phyloP scores from a whole-genome alignment of 2,888 invertebrate genomes.

The Byasa hedistus region DNA sequence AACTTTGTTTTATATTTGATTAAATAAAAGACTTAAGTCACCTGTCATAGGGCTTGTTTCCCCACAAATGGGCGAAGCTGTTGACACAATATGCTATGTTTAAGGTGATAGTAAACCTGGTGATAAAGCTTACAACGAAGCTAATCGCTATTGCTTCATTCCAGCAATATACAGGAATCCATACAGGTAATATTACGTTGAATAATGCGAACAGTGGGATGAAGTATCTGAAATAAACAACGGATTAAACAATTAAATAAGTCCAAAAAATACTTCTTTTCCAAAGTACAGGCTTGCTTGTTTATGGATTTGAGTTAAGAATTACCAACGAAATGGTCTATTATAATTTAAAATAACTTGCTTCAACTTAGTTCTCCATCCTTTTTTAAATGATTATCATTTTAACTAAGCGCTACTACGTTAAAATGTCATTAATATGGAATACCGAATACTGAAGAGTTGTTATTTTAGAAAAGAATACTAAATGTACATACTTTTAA shows the following conservation, averaged over 20 bases:
- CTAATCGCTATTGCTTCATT: slow-evolving; percentile 87
- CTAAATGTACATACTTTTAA: neutral
- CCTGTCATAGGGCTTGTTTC: slow-evolving; percentile 95
- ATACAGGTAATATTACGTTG: slow-evolving; percentile 84
- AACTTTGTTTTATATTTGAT: neutral
- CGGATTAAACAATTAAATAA: neutral
- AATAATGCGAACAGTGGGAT: slow-evolving; percentile 86
- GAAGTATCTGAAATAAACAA: slow-evolving; percentile 78
- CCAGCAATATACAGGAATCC: slow-evolving; percentile 91
- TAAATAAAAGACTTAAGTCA: slow-evolving; percentile 51
- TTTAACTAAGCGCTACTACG: neutral
- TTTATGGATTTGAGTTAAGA: neutral
- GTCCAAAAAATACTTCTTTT: neutral
- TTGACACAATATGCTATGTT: slow-evolving; percentile 98
- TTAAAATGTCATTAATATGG: no score
- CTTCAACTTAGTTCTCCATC: neutral
- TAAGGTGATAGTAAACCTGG: slow-evolving; percentile 90
- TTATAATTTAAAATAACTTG: no score
- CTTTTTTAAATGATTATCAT: neutral
- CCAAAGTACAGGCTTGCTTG: neutral
- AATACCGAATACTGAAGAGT: neutral
- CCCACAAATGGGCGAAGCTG: slow-evolving; percentile 96
- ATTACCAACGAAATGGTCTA: neutral
- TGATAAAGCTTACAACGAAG: slow-evolving; percentile 91
- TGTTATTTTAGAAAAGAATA: neutral